Percentiles rank a stretch among this genome's conserved stretches.
Conservation (phyloP, 2,113 vertebrate genomes). For the Upupa epops region DNA sequence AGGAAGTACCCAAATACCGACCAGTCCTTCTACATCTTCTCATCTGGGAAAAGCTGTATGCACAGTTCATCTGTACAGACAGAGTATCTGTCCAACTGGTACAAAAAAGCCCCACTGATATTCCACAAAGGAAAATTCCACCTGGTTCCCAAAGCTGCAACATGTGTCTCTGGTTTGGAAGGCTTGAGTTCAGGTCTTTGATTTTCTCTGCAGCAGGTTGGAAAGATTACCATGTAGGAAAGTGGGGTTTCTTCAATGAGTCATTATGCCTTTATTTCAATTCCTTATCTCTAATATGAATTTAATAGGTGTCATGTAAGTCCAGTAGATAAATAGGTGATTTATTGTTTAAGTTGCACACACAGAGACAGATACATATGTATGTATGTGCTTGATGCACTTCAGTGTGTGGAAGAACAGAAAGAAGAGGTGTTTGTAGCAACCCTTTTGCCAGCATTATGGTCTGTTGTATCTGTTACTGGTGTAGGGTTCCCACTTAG, state of each 20-base stretch:
- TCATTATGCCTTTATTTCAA: conserved; percentile 30
- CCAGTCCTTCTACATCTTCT: conserved; percentile 1
- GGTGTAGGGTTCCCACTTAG: neutral
- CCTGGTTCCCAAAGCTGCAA: conserved; percentile 38
- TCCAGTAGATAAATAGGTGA: conserved; percentile 23
- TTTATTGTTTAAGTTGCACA: conserved; percentile 15
- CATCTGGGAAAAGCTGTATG: neutral
- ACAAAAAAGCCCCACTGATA: neutral
- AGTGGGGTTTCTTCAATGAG: conserved; percentile 1
- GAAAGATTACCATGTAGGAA: conserved; percentile 31
- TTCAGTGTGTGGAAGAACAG: too few relatives aligned
- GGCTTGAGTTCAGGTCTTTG: conserved; percentile 50
- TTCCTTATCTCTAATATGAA: conserved; percentile 50
- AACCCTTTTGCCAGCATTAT: neutral
- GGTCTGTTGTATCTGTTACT: neutral
- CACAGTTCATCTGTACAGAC: neutral
- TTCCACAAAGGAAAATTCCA: conserved; percentile 62
- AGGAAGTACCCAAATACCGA: neutral
- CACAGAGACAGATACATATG: neutral
- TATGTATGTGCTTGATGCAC: too few relatives aligned
- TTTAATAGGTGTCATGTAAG: conserved; percentile 37
- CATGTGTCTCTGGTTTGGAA: conserved; percentile 58
- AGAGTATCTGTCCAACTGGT: conserved; percentile 17
- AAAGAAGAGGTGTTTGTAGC: too few relatives aligned
- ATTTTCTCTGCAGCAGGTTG: conserved; percentile 54